Percentiles rank a stretch among this genome's conserved stretches.
Evolutionary conservation across 2,113 vertebrate genomes (phyloP).

Genomic region (Istiophorus platypterus): DNA sequence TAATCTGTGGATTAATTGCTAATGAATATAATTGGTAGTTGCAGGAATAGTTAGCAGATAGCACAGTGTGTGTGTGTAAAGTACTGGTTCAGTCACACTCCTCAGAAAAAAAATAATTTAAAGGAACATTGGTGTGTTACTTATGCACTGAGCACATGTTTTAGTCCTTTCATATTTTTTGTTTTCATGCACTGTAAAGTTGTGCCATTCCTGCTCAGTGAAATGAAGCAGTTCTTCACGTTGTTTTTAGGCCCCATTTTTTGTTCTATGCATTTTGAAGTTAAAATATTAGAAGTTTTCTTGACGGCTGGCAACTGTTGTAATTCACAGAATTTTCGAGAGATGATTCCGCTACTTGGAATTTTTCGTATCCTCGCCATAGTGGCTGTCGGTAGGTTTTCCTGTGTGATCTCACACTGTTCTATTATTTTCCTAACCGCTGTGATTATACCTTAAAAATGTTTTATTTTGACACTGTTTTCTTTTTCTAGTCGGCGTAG

Average conservation of each 20-base stretch:
- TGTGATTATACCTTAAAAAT: not conserved
- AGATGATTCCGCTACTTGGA: slow-evolving; percentile 91
- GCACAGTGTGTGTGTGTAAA: not conserved
- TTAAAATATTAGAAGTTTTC: not conserved
- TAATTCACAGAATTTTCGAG: slow-evolving; percentile 88
- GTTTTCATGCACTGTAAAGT: not conserved
- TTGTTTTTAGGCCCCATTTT: not conserved
- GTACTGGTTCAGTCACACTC: not conserved
- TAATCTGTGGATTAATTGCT: no score
- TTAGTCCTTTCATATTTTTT: not conserved
- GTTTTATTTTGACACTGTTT: not conserved
- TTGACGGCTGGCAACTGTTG: not conserved
- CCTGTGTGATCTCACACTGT: not conserved
- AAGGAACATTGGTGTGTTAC: not conserved
- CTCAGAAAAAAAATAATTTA: not conserved
- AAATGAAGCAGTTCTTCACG: not conserved
- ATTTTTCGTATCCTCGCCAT: slow-evolving; percentile 87
- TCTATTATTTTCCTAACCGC: not conserved
- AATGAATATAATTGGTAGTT: not conserved
- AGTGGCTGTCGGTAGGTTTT: slow-evolving; percentile 84
- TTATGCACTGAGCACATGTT: not conserved
- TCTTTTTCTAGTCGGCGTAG: slow-evolving; percentile 84
- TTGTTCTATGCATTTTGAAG: not conserved
- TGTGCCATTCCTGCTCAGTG: not conserved
- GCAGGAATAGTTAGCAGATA: not conserved